Conservation (phyloP, 2,888 invertebrate species). For the Dastarcus helophoroides region DNA sequence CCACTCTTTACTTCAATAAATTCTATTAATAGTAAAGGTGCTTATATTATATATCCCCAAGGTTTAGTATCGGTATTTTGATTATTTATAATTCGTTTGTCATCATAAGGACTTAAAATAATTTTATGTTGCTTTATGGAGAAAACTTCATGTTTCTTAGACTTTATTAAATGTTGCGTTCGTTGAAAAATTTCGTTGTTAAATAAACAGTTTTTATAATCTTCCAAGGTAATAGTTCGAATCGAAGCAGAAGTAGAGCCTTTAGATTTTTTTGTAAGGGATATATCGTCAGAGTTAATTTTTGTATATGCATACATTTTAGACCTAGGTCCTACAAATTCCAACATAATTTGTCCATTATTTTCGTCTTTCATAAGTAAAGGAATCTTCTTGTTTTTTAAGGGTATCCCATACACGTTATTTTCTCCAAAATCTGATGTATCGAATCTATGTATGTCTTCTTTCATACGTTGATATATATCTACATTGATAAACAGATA, state of each 20-base stretch:
- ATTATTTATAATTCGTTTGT: slow-evolving; percentile 6
- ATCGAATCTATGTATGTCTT: slow-evolving; percentile 12
- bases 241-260: not conserved
- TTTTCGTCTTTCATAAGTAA: slow-evolving; percentile 13
- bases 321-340: slow-evolving; percentile 10
- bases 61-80: slow-evolving; percentile 2
- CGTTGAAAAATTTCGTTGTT: slow-evolving; percentile 6
- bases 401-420: slow-evolving; percentile 9
- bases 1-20: too few species aligned
- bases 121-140: slow-evolving; percentile 8
- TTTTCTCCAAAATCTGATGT: slow-evolving; percentile 12
- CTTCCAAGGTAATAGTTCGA: slow-evolving; percentile 5
- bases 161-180: too few species aligned
- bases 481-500: slow-evolving; percentile 9
- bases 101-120: slow-evolving; percentile 6
- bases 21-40: not conserved
- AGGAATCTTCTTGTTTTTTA: slow-evolving; percentile 8
- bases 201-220: slow-evolving; percentile 6
- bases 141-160: slow-evolving; percentile 5
- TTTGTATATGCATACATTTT: slow-evolving; percentile 9
- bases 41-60: slow-evolving; percentile 5
- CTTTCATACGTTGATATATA: slow-evolving; percentile 11
- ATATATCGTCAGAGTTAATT: not conserved
- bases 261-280: slow-evolving; percentile 7
- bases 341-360: slow-evolving; percentile 9